Conservation (phyloP, 2,888 invertebrate species). For the Megaustenia siamemsis region DNA sequence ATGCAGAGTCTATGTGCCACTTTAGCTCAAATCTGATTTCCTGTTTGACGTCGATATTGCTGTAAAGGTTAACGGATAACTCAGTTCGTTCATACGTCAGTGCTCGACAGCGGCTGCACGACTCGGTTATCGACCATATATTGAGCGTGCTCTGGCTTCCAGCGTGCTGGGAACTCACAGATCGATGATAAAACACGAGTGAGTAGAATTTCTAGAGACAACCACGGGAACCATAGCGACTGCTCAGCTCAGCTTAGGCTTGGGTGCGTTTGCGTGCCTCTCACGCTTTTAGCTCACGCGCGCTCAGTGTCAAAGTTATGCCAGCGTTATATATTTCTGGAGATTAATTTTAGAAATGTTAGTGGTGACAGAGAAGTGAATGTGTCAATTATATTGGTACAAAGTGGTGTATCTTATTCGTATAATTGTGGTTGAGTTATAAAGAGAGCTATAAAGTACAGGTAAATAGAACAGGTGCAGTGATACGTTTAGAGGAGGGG, state of each 20-base stretch:
- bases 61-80: neutral
- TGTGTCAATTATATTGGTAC: too few species aligned
- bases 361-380: too few species aligned
- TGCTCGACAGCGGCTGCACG: neutral
- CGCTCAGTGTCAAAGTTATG: too few species aligned
- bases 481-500: too few species aligned
- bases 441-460: too few species aligned
- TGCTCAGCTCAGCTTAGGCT: neutral
- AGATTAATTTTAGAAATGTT: too few species aligned
- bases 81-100: neutral
- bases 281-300: neutral
- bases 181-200: neutral
- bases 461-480: too few species aligned
- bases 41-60: neutral
- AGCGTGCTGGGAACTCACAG: conserved; percentile 3
- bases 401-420: too few species aligned
- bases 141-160: neutral
- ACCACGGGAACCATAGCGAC: neutral
- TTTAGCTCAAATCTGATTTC: neutral
- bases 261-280: neutral
- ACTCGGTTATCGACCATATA: neutral
- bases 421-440: too few species aligned
- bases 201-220: neutral
- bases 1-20: neutral
- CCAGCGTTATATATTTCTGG: too few species aligned